A percentile compares a stretch with the other conserved stretches of the same genome.
phyloP scores from a whole-genome alignment of 2,113 vertebrate species.

The Oenanthe melanoleuca region DNA sequence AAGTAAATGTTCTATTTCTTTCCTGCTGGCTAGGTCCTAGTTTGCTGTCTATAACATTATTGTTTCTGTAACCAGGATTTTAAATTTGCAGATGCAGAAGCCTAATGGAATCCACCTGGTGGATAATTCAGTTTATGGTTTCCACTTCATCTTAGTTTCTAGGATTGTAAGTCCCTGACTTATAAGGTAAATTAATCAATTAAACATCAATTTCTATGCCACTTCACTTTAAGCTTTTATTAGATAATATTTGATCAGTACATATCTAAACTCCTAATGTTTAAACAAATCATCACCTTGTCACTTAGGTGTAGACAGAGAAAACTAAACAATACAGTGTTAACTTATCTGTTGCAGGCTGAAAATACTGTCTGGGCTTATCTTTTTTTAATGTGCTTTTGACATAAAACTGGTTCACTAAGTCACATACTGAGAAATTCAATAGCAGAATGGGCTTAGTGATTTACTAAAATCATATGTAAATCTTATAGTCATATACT shows the following conservation, averaged over 20 bases:
- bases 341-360: neutral
- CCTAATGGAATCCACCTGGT: neutral
- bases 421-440: conserved; percentile 20
- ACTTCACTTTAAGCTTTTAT: conserved; percentile 37
- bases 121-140: neutral
- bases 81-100: neutral
- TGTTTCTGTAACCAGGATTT: neutral
- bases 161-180: neutral
- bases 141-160: neutral
- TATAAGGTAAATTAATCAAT: conserved; percentile 53
- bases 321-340: neutral
- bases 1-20: neutral
- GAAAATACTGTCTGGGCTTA: conserved; percentile 21
- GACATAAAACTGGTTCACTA: neutral
- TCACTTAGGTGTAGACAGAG: neutral
- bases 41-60: neutral
- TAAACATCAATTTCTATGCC: conserved; percentile 27
- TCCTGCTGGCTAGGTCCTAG: neutral
- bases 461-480: conserved; percentile 44
- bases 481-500: conserved; percentile 16
- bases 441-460: conserved; percentile 29
- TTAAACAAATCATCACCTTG: conserved; percentile 38
- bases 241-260: conserved; percentile 43
- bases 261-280: neutral
- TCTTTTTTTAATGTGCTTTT: conserved; percentile 42